Evolutionary conservation across 2,888 invertebrate species (phyloP), one percentile per base, ranked within the genome.

Genomic region (Nomada fabriciana): DNA sequence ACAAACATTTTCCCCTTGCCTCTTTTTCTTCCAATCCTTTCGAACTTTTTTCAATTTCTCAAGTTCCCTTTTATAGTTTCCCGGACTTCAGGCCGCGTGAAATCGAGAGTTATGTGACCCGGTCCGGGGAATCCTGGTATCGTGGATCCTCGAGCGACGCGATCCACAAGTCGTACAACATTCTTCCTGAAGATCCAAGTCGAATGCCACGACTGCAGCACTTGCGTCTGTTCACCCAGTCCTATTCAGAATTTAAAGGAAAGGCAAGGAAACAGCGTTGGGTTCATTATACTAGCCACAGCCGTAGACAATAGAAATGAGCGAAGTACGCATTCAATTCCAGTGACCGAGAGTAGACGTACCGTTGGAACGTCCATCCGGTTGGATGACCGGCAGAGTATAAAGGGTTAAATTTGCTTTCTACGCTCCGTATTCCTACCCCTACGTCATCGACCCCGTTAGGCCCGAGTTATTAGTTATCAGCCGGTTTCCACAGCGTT

Each of bases 391-490:
- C 43, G 60, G 15, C 25, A 43, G 20, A 43, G 43, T 59, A 60
- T 23, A 50, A 80, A 73, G 53, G 65, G 61, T 70, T 80, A 73
- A 80, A 76, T 84, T 83, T 72, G 65, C 71, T 77, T 81, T 71
- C 68, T 71, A 53, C 70, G 55, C 65, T 59, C 52, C 42, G 10
- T n/a, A 15, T 15, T 7, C 20, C 47, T 5, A 4, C n/a, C 52
- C 52, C 71, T n/a, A 47, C 42, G 11, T n/a, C 52, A 63, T 75
- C 75, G 68, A 72, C 60, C 47, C 69, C 76, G 63, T 80, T 77
- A 76, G 75, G 71, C 73, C 67, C 42, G 59, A 68, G 72, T 76
- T 76, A 82, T 87, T 87, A 84, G 76, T 81, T 80, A 80, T 80
- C 80, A 73, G 77, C 78, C 73, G 67, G 65, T 86, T 67, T 60